Base-by-base conservation (phyloP, 2,888 invertebrate species). In the Sericinus montela region DNA sequence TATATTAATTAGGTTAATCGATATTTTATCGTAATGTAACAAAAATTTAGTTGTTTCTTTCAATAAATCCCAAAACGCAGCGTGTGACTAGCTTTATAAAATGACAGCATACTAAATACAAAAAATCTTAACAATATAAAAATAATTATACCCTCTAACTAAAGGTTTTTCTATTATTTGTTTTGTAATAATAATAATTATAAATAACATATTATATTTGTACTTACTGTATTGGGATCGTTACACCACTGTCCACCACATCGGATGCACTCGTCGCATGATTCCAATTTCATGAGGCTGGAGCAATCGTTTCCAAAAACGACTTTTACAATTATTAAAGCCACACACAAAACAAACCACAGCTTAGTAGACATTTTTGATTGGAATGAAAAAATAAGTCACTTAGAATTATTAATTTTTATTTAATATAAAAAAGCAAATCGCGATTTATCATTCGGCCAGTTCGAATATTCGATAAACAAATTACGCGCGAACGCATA, bases 191-290 rank as follows among this genome's bases (percentile, higher is more conserved):
- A 25, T n/a, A n/a, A 19, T 3, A 19, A 19, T 19, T 2, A 19
- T 3, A 19, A 19, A 19, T 19, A 5, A 19, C 19, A 19, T 19
- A 25, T 8, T 25, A 4, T 25, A 8, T 7, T 3, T 1, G 48
- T 40, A 67, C 71, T 66, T 60, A 81, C 80, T 60, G 54, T 55
- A 44, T 45, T 42, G 14, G 57, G 63, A 48, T 71, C 57, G 13
- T 64, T 75, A 63, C 87, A 87, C 86, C 86, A 87, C 32, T 58
- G 46, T 28, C 68, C 73, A 41, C 75, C 80, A 53, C 75, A 76
- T 65, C 78, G 67, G 52, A 83, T 68, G 62, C 87, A 88, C 54
- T 78, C 72, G 58, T 85, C 67, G 70, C 87, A 87, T 54, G 58
- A 72, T 47, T 52, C 59, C 46, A 67, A 56, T 4, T 55, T 51